These are phyloP conservation scores for Sphaeridia pumilis DNA, from an alignment of 2,888 invertebrate species.

Conservation along the genomic window DNA sequence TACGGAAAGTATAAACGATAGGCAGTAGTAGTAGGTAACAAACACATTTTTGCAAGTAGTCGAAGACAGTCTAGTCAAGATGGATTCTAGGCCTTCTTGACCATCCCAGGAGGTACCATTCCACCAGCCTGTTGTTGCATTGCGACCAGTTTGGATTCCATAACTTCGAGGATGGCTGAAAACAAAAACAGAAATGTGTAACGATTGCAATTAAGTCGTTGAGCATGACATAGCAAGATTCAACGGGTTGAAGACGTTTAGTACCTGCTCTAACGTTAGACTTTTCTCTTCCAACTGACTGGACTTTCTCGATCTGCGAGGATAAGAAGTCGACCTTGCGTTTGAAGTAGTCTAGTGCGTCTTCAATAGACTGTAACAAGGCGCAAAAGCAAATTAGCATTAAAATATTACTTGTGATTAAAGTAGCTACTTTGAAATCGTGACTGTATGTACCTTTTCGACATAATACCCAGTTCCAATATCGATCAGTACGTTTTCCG, in stretches of 20 bases:
- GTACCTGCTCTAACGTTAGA: slow-evolving; percentile 57
- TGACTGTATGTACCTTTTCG: slow-evolving; percentile 56
- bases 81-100: slow-evolving; percentile 14
- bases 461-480: slow-evolving; percentile 95
- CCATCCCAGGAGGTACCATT: slow-evolving; percentile 5
- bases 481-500: slow-evolving; percentile 80
- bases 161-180: slow-evolving; percentile 56
- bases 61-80: too few species aligned
- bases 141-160: slow-evolving; percentile 58
- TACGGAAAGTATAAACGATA: too few species aligned
- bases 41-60: too few species aligned
- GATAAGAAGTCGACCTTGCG: slow-evolving; percentile 80
- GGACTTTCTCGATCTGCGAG: slow-evolving; percentile 90
- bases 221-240: not conserved
- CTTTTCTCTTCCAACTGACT: slow-evolving; percentile 68
- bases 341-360: slow-evolving; percentile 72
- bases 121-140: slow-evolving; percentile 34
- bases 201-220: not conserved
- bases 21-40: too few species aligned
- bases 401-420: too few species aligned
- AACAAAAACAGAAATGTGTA: slow-evolving; percentile 9
- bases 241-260: not conserved
- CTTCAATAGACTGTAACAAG: slow-evolving; percentile 19
- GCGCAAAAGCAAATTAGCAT: not conserved
- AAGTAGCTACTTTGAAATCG: too few species aligned